Evolutionary conservation across 2,888 invertebrate species (phyloP).

Genomic region (Drosophila mayaguana): DNA sequence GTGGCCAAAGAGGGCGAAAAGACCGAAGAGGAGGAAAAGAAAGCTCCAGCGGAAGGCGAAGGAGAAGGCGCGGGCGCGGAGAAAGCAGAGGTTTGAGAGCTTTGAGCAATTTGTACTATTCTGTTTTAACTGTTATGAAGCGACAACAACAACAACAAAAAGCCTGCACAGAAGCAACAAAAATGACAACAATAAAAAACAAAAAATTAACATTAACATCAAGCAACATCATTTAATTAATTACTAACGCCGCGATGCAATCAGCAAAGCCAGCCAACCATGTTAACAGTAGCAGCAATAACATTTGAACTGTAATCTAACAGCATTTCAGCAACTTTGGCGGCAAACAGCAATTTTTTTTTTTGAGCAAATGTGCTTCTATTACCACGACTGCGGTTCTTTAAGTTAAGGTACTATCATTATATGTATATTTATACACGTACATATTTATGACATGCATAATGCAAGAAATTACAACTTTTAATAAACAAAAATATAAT

Average conservation of each 20-base stretch:
- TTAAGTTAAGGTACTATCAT: constrained; percentile 63
- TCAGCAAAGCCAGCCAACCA: constrained; percentile 21
- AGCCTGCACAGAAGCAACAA: constrained; percentile 60
- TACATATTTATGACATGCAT: constrained; percentile 49
- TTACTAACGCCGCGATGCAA: constrained; percentile 45
- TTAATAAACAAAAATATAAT: constrained; percentile 41
- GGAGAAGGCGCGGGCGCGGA: constrained; percentile 52
- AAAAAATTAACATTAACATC: constrained; percentile 52
- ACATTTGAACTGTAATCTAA: constrained; percentile 65
- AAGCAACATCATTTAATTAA: constrained; percentile 22
- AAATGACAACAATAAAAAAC: constrained; percentile 47
- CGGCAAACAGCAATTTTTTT: constrained; percentile 18
- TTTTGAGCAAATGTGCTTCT: constrained; percentile 47
- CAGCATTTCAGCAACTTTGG: constrained; percentile 53
- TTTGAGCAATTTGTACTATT: constrained; percentile 69
- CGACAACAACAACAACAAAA: constrained; percentile 54
- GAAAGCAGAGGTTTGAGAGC: constrained; percentile 68
- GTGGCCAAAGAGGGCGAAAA: constrained; percentile 69
- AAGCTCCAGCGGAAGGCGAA: constrained; percentile 47
- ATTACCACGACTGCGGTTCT: constrained; percentile 69
- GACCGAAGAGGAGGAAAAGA: constrained; percentile 39
- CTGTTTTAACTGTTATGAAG: constrained; percentile 71
- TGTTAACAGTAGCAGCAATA: constrained; percentile 64
- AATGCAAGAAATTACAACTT: constrained; percentile 57
- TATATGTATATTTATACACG: constrained; percentile 21